Conservation (phyloP, 2,888 invertebrate species). For the Metallyticus violacea region DNA sequence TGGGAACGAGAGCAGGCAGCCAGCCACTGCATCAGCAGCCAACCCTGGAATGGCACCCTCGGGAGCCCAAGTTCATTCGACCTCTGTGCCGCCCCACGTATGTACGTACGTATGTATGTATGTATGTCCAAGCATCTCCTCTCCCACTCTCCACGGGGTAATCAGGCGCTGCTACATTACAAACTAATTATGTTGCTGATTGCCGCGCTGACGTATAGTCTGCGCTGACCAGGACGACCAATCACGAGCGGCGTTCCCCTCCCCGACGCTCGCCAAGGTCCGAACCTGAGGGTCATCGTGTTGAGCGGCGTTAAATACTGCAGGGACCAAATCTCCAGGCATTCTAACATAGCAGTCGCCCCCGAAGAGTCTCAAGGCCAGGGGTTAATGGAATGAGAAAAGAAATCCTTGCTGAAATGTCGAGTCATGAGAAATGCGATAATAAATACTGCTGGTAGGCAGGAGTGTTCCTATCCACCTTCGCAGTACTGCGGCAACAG, state of each 20-base stretch:
- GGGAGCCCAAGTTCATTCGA: slow-evolving; percentile 21
- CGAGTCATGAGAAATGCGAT: no score
- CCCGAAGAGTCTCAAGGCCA: background rate
- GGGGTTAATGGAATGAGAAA: background rate
- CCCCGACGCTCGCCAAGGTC: no score
- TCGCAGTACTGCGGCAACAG: no score
- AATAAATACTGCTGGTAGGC: no score
- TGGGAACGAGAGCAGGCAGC: background rate
- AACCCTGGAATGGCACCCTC: slow-evolving; percentile 13
- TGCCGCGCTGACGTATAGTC: slow-evolving; percentile 30
- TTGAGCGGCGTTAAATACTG: background rate
- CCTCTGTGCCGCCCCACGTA: background rate
- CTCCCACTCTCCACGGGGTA: slow-evolving; percentile 27
- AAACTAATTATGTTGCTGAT: slow-evolving; percentile 35
- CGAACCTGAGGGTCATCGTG: background rate
- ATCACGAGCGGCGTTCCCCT: background rate
- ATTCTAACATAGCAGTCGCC: no score
- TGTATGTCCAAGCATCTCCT: background rate
- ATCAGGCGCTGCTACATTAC: slow-evolving; percentile 33
- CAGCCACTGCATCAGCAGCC: slow-evolving; percentile 6
- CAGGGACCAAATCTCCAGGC: background rate
- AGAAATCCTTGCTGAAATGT: no score
- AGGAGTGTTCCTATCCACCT: no score
- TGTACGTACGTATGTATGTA: no score
- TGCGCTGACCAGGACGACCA: background rate